Base-by-base conservation (phyloP, 2,888 invertebrate species). In the Cerastoderma edule region DNA sequence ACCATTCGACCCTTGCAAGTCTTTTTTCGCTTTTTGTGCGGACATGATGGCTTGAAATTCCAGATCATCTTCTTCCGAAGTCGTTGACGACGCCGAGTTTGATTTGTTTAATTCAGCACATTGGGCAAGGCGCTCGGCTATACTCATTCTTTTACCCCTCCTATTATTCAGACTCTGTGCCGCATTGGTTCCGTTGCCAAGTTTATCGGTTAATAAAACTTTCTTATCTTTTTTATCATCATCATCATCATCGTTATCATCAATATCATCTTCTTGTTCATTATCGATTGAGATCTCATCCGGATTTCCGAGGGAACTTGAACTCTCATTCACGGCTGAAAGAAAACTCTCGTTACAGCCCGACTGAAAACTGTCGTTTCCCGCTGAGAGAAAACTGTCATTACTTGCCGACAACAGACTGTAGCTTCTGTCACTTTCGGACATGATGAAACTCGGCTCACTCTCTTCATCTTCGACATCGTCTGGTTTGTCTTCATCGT, bases 251-350 rank as follows among this genome's bases (percentile, higher is more conserved):
- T 88, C 87, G 24, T 89, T 89, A 63, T 89, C 83, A 68, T 85
- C 88, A 16, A 90, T 69, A 27, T 4, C 75, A 35, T 74, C 82
- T 27, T 83, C 66, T 56, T 88, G 87, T 24, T 89, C 89, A 63
- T 89, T 83, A 68, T 85, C 88, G 13, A 90, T 69, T 24, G 85
- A 80, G 33, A 90, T 89, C 72, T 91, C 90, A 74, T 91, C 89
- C 5, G 88, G 84, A 81, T 90, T 89, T 27, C 83, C 74, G 4
- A 86, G 75, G 0, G 76, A 72, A 22, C 67, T 48, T 50, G 84
- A 64, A 72, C 82, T 83, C 27, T 81, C 84, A 72, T 78, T 83
- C 22, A 72, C 81, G 27, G 79, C 65, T 16, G 84, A 84, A 0
- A 75, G 33, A n/a, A 83, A 69, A 54, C 83, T 83, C 19, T 72